phyloP scores from a whole-genome alignment of 2,888 invertebrate genomes.

The Harpalus rufipes region DNA sequence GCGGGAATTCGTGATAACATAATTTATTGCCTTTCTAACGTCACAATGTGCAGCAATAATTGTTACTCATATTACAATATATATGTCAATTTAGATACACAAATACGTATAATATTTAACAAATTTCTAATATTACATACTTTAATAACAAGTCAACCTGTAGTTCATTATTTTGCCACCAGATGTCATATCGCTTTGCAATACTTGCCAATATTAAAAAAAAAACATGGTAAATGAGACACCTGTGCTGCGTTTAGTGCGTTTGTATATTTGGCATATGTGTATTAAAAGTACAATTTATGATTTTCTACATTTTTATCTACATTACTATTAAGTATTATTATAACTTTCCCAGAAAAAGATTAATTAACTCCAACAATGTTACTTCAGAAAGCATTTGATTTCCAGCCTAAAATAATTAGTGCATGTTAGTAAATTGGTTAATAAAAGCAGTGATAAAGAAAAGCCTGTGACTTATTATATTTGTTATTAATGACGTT shows the following conservation, averaged over 20 bases:
- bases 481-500: background rate
- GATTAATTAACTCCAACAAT: background rate
- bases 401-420: constrained; percentile 30
- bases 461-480: background rate
- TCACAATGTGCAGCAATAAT: too few species aligned
- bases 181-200: too few species aligned
- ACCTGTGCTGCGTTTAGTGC: constrained; percentile 10
- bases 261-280: constrained; percentile 15
- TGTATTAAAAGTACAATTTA: constrained; percentile 4
- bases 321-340: background rate
- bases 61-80: too few species aligned
- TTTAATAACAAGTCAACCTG: too few species aligned
- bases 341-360: constrained; percentile 1
- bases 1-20: too few species aligned
- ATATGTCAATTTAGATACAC: too few species aligned
- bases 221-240: too few species aligned
- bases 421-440: constrained; percentile 23
- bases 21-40: too few species aligned
- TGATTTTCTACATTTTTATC: constrained; percentile 7
- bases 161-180: too few species aligned
- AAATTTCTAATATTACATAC: too few species aligned
- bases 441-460: constrained; percentile 17
- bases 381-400: constrained; percentile 18
- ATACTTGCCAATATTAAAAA: too few species aligned
- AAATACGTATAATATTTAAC: too few species aligned